Evolutionary conservation across 2,888 invertebrate species (phyloP), one percentile per base, ranked within the genome.

Genomic region (Selenia dentaria): DNA sequence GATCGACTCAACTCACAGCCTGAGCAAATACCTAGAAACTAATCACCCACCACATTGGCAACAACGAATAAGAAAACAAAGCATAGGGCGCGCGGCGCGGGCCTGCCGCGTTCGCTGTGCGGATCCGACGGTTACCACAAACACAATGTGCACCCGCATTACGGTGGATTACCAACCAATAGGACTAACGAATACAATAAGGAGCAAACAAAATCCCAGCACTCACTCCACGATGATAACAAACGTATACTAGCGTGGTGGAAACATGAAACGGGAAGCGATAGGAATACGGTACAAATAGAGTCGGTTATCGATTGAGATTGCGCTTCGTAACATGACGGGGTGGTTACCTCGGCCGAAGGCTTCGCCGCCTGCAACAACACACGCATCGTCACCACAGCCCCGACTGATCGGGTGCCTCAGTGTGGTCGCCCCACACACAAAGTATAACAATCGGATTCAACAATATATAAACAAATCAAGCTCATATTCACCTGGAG

Each of bases 331-430:
- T 9, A n/a, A n/a, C n/a, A n/a, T n/a, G n/a, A n/a, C n/a, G 9
- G 25, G 10, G 72, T 68, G 73, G 76, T 92, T 92, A 93, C 93
- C 93, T 93, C 93, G 76, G 92, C 92, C 86, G 93, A 92, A 90
- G 93, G 93, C 92, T 93, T 93, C 91, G 92, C 92, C 91, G 93
- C 93, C 93, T 93, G 93, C 75, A 93, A 93, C 92, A 93, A 91
- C 90, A 92, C 78, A 74, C 68, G 81, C 72, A 62, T 8, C 83
- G 84, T 81, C 78, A 54, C 45, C 60, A 24, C 38, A 26, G 22
- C 11, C 6, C 35, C 6, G 5, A 9, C 16, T 6, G 47, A 35
- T 48, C 33, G 5, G 13, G 9, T 20, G 4, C 33, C 6, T 27
- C 20, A 20, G 8, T 16, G 2, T 16, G 16, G 16, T 16, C 16